Percentiles rank a stretch among this genome's conserved stretches.
Evolutionary conservation across 2,888 invertebrate species (phyloP).

Genomic region (Lymantria dispar): DNA sequence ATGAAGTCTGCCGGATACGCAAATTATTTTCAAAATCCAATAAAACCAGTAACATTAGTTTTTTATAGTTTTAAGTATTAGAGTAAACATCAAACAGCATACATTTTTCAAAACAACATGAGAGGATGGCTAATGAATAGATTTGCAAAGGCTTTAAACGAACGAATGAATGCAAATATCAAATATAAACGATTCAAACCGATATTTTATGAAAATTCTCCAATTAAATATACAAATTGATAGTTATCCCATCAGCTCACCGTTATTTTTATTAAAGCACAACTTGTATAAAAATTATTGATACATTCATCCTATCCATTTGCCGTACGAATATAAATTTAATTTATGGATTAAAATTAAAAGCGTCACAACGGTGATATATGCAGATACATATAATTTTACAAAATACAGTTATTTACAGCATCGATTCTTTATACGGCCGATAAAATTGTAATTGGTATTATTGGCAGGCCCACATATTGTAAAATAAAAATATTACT

Average conservation of each 20-base stretch:
- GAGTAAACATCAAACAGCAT: too few relatives aligned
- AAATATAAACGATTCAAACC: slow-evolving; percentile 1
- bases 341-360: slow-evolving; percentile 39
- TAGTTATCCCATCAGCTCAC: slow-evolving; percentile 6
- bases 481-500: not conserved
- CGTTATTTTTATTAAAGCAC: slow-evolving; percentile 10
- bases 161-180: not conserved
- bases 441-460: not conserved
- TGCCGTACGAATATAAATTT: slow-evolving; percentile 36
- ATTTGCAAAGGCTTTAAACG: not conserved
- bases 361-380: slow-evolving; percentile 19
- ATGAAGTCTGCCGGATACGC: too few relatives aligned
- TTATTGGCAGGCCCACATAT: not conserved
- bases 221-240: slow-evolving; percentile 2
- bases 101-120: too few relatives aligned
- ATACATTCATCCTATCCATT: slow-evolving; percentile 49
- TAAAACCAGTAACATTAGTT: too few relatives aligned
- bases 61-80: too few relatives aligned
- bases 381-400: slow-evolving; percentile 23
- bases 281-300: slow-evolving; percentile 44
- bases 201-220: not conserved
- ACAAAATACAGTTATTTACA: slow-evolving; percentile 16
- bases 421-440: not conserved
- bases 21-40: too few relatives aligned
- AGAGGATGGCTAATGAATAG: not conserved